A percentile compares a stretch with the other conserved stretches of the same genome.
These are phyloP conservation scores for Antitype chi DNA, from an alignment of 2,888 invertebrate species.

Conservation along the genomic window DNA sequence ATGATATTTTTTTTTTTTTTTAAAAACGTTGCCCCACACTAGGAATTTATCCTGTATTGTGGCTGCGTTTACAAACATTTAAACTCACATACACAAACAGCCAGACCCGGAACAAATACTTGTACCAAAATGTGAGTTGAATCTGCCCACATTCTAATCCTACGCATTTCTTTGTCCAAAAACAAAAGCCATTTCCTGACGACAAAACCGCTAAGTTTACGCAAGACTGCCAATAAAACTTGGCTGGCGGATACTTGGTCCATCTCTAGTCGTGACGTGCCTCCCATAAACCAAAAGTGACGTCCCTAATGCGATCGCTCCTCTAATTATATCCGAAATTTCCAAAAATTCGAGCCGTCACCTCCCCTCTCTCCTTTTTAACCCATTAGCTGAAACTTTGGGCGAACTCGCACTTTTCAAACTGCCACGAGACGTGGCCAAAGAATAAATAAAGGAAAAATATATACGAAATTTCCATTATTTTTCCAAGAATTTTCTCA, in stretches of 20 bases:
- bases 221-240: conserved; percentile 76
- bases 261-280: conserved; percentile 70
- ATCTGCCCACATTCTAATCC: not conserved
- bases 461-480: not conserved
- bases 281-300: conserved; percentile 87
- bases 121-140: not conserved
- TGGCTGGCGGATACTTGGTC: conserved; percentile 66
- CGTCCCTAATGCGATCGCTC: conserved; percentile 86
- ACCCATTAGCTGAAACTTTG: conserved; percentile 86
- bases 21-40: no score
- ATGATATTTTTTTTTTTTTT: no score
- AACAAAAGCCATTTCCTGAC: conserved; percentile 54
- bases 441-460: conserved; percentile 63
- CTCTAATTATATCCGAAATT: conserved; percentile 88
- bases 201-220: conserved; percentile 64
- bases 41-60: no score
- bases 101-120: no score
- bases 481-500: not conserved
- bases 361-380: conserved; percentile 76
- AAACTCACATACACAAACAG: no score
- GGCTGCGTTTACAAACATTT: no score
- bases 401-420: conserved; percentile 82
- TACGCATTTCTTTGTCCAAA: conserved; percentile 30
- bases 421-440: conserved; percentile 68
- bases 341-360: conserved; percentile 82